phyloP scores from a whole-genome alignment of 1,140 invertebrate species.

The Brachionus asplanchnoidis region DNA sequence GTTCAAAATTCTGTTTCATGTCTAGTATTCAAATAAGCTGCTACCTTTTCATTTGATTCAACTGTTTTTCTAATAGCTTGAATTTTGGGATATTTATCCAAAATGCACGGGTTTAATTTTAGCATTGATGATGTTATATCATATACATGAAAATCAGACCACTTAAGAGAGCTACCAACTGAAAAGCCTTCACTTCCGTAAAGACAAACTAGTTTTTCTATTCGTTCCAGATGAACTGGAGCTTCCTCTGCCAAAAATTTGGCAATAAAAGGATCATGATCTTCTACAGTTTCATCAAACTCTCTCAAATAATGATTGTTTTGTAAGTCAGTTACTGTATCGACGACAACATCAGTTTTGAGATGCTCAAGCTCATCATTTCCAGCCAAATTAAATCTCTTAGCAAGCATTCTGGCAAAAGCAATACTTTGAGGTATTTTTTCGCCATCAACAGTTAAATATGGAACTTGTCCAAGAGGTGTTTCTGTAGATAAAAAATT shows the following conservation, averaged over 20 bases:
- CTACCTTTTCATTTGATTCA: constrained; percentile 6
- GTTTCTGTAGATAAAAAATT: background rate
- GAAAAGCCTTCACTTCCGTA: constrained; percentile 32
- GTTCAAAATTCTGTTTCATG: background rate
- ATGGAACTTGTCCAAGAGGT: background rate
- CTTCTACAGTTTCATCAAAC: background rate
- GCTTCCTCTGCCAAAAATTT: constrained; percentile 24
- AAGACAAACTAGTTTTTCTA: background rate
- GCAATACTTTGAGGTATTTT: constrained; percentile 43
- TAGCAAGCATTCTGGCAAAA: constrained; percentile 40
- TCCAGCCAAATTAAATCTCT: constrained; percentile 24
- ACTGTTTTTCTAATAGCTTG: constrained; percentile 26
- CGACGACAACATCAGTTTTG: constrained; percentile 30
- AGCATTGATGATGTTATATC: background rate
- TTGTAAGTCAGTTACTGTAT: constrained; percentile 18
- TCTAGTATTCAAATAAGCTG: background rate
- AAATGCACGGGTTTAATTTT: background rate
- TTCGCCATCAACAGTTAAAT: constrained; percentile 43
- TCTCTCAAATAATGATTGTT: background rate
- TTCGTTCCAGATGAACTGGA: background rate
- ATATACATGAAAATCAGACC: constrained; percentile 27
- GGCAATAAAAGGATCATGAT: background rate
- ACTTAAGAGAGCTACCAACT: background rate
- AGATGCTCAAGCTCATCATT: constrained; percentile 26
- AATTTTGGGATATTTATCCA: constrained; percentile 16